phyloP scores from a whole-genome alignment of 2,888 invertebrate species.

The Amphipoea oculea region DNA sequence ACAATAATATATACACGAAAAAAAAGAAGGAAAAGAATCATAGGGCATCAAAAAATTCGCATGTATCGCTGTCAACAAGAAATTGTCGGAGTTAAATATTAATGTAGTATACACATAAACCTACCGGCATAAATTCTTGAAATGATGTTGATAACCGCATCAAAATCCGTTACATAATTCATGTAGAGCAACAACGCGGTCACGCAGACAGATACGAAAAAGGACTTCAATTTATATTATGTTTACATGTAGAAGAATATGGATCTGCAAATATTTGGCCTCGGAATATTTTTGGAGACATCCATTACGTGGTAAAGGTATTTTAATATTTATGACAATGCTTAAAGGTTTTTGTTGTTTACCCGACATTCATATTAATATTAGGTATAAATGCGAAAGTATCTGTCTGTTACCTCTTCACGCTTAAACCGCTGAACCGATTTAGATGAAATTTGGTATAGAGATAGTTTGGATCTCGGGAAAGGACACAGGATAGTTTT shows the following conservation, averaged over 20 bases:
- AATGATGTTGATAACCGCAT: background rate
- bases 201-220: background rate
- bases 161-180: background rate
- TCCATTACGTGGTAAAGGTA: background rate
- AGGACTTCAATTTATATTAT: background rate
- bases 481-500: too few species aligned
- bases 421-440: too few species aligned
- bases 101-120: background rate
- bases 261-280: constrained; percentile 26
- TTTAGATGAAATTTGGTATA: too few species aligned
- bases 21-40: too few species aligned
- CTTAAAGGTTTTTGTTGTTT: background rate
- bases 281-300: constrained; percentile 15
- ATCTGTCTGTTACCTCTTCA: too few species aligned
- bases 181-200: background rate
- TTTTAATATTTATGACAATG: background rate
- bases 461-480: too few species aligned
- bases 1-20: too few species aligned
- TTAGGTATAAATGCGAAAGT: too few species aligned
- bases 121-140: background rate
- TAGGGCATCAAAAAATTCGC: too few species aligned
- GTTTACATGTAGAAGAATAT: constrained; percentile 13
- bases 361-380: background rate
- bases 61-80: too few species aligned
- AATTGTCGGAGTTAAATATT: background rate